Evolutionary conservation across 2,113 vertebrate genomes (phyloP).

Genomic region (Climacteris rufus): DNA sequence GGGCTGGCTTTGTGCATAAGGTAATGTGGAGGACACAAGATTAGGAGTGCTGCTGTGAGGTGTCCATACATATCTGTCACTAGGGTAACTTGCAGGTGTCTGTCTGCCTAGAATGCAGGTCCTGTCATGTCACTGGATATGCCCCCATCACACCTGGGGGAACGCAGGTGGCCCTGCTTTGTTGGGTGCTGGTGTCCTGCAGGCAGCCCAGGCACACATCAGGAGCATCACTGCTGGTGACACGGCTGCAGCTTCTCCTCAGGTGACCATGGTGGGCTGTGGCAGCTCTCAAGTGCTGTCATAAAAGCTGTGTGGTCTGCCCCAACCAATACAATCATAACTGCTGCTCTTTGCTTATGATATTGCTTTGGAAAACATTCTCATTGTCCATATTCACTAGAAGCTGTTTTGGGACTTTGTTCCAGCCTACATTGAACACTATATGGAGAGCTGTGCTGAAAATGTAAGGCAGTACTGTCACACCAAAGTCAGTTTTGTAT

Average conservation of each 20-base stretch:
- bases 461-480: background rate
- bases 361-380: background rate
- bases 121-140: background rate
- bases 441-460: background rate
- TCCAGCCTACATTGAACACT: background rate
- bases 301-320: background rate
- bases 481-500: background rate
- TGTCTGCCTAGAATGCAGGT: background rate
- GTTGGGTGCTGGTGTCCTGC: background rate
- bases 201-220: background rate
- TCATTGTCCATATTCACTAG: background rate
- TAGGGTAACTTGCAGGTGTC: background rate
- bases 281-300: background rate
- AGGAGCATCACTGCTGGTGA: background rate
- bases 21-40: accelerated
- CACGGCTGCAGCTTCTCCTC: background rate
- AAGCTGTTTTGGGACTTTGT: background rate
- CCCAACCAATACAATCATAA: background rate
- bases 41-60: background rate
- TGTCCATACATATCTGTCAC: background rate
- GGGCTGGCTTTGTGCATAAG: background rate
- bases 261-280: background rate
- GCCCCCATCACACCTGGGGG: accelerated
- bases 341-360: background rate
- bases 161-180: background rate